phyloP scores from a whole-genome alignment of 1,140 invertebrate genomes.

The Schmidtea mediterranea region DNA sequence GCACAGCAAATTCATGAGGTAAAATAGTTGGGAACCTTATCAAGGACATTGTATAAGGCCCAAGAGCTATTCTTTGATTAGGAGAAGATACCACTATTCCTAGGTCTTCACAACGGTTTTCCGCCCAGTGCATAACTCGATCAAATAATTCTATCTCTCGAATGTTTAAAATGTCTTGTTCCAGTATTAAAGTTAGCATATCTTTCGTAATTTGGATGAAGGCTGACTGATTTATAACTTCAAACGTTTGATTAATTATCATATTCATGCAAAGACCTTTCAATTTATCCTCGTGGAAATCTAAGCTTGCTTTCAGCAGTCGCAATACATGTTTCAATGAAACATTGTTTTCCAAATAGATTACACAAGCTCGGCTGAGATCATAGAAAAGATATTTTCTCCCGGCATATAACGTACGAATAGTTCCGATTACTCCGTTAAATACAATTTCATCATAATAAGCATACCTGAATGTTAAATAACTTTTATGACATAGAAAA shows the following conservation, averaged over 20 bases:
- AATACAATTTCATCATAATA: constrained; percentile 2
- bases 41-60: background rate
- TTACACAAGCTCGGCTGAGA: background rate
- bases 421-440: background rate
- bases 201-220: background rate
- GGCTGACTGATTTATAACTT: background rate
- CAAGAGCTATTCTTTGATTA: constrained; percentile 2
- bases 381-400: background rate
- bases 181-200: background rate
- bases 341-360: constrained; percentile 3
- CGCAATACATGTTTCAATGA: background rate
- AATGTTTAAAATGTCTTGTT: background rate
- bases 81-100: background rate
- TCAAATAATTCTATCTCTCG: background rate
- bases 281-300: background rate
- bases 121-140: background rate
- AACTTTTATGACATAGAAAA: too few relatives aligned
- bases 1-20: background rate
- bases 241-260: constrained; percentile 1
- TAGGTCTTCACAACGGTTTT: background rate
- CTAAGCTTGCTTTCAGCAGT: background rate
- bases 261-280: background rate
- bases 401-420: background rate
- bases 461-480: background rate
- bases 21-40: constrained; percentile 5